Base-by-base conservation (phyloP, 2,113 vertebrate species). In the Tympanuchus pallidicinctus region DNA sequence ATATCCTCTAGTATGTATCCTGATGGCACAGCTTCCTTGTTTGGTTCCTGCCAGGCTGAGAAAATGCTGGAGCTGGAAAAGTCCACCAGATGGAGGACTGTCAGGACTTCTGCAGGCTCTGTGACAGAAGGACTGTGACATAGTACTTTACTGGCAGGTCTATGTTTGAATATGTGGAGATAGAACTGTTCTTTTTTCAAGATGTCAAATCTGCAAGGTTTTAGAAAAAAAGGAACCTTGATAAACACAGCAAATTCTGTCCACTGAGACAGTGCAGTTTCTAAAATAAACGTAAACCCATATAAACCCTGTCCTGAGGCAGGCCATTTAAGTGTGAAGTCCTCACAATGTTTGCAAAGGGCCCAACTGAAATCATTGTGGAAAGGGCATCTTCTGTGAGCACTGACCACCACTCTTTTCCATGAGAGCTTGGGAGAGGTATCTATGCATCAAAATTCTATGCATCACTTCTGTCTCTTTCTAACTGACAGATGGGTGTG, bases 61-160 rank as follows among this genome's bases (percentile, higher is more conserved):
- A 95, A 98, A 92, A 98, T 84, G 71, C 92, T 98, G 72, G 95
- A 97, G 91, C 90, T 96, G 81, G 97, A 97, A 78, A 97, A 98
- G 66, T 98, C 95, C 7, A 96, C 94, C 57, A 97, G 78, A 4
- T 79, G 78, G 50, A 98, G 90, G 67, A 96, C 89, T 64, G 97
- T 96, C 66, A 97, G 92, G 82, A 97, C 83, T 34, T 93, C 97
- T 45, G 97, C 96, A 83, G 97, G 96, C 74, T 98, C 97, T 97
- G 73, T 15, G 36, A 74, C 32, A 85, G 43, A 10, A 85, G 83
- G 6, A n/a, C 50, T 89, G 47, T 47, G 54, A 61, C 28, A 30
- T 20, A 13, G 19, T 30, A 16, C 42, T 48, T 40, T n/a, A 61
- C 14, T 7, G 0, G 3, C 40, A 81, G 43, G 40, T 8, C 50